phyloP scores from a whole-genome alignment of 2,888 invertebrate species.

The Heliconius ethilla region DNA sequence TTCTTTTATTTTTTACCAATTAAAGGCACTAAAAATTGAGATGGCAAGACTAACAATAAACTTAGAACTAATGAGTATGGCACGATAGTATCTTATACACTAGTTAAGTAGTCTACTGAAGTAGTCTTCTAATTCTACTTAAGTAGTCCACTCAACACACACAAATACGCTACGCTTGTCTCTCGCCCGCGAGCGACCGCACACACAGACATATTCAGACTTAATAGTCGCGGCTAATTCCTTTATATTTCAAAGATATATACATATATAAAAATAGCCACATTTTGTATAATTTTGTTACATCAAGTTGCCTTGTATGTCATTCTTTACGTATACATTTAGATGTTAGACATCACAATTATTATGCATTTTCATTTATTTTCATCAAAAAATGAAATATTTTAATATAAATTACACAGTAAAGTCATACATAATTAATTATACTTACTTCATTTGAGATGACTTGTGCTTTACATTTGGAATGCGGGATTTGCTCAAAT shows the following conservation, averaged over 20 bases:
- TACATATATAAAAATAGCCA: background rate
- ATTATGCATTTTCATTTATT: background rate
- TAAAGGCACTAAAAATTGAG: slow-evolving; percentile 13
- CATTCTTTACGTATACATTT: background rate
- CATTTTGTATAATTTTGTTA: slow-evolving; percentile 3
- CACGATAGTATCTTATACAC: slow-evolving; percentile 49
- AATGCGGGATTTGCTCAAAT: slow-evolving; percentile 1
- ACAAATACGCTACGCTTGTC: background rate
- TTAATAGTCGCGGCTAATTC: background rate
- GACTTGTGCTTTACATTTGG: background rate
- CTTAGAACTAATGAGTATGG: slow-evolving; percentile 53
- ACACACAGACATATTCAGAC: slow-evolving; percentile 25
- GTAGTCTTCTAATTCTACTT: background rate
- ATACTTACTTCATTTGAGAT: too few species aligned
- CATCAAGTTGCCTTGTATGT: background rate
- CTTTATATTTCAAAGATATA: background rate
- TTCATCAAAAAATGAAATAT: background rate
- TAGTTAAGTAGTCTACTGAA: background rate
- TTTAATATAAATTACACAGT: background rate
- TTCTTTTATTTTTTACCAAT: background rate
- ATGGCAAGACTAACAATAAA: slow-evolving; percentile 18
- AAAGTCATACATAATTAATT: background rate
- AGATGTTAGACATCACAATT: background rate
- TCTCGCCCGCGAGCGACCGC: slow-evolving; percentile 29
- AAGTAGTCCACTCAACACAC: background rate